Conservation (phyloP, 2,113 vertebrate genomes). For the Synchiropus splendidus region DNA sequence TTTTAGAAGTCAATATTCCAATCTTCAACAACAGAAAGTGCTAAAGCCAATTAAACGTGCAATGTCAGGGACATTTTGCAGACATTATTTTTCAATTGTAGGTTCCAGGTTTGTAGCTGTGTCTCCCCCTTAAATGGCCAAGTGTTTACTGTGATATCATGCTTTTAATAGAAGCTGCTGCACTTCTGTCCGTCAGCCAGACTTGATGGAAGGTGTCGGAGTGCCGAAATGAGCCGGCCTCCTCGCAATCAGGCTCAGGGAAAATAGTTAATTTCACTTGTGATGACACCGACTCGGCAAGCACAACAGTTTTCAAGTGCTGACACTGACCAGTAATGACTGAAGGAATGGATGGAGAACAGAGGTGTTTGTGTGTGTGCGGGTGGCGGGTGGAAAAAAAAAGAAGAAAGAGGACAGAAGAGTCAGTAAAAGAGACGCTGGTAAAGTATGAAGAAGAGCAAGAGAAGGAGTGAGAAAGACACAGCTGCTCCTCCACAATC, state of each 20-base stretch:
- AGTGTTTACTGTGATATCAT: constrained; percentile 43
- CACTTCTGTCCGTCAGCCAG: constrained; percentile 41
- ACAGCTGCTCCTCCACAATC: constrained; percentile 81
- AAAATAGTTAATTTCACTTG: constrained; percentile 76
- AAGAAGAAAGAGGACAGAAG: constrained; percentile 34
- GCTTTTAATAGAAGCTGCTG: constrained; percentile 44
- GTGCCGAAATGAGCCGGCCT: constrained; percentile 47
- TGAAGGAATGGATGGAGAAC: constrained; percentile 72
- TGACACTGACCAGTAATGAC: constrained; percentile 82
- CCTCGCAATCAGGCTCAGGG: constrained; percentile 61
- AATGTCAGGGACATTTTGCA: too few relatives aligned
- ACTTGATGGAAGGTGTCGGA: constrained; percentile 54
- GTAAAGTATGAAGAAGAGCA: constrained; percentile 52
- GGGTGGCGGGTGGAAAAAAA: constrained; percentile 10
- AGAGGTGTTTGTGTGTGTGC: constrained; percentile 18
- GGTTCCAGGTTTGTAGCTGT: too few relatives aligned
- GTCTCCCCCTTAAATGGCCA: too few relatives aligned
- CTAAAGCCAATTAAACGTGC: too few relatives aligned
- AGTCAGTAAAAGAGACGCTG: constrained; percentile 54
- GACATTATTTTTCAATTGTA: too few relatives aligned
- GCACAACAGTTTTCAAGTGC: constrained; percentile 80
- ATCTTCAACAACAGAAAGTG: too few relatives aligned
- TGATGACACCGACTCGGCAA: constrained; percentile 73
- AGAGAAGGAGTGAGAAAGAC: constrained; percentile 63
- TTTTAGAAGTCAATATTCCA: too few relatives aligned